These are phyloP conservation scores for Grammomys surdaster DNA, from an alignment of 2,113 vertebrate species.

Conservation along the genomic window DNA sequence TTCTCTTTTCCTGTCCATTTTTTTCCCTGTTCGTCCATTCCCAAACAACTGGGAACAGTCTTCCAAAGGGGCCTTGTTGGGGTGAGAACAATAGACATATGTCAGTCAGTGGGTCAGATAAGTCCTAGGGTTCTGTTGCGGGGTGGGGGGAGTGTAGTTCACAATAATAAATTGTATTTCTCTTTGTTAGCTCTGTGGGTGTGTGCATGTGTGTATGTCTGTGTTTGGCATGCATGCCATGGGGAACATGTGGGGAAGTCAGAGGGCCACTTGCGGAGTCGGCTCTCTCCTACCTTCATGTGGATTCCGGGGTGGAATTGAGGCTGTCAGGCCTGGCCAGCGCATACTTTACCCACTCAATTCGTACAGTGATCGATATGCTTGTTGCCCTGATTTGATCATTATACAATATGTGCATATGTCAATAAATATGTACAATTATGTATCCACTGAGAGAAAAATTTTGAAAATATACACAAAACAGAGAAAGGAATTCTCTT, in stretches of 20 bases:
- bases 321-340: background rate
- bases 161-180: background rate
- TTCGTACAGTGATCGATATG: background rate
- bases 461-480: background rate
- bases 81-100: background rate
- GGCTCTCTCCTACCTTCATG: background rate
- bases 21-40: background rate
- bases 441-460: background rate
- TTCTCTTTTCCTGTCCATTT: background rate
- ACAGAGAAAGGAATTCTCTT: background rate
- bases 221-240: background rate
- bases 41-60: background rate
- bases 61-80: background rate
- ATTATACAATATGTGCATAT: background rate
- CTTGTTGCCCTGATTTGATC: background rate
- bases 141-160: background rate
- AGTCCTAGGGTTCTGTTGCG: background rate
- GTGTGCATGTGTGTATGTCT: background rate
- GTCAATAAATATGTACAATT: background rate
- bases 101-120: background rate
- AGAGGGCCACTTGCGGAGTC: background rate
- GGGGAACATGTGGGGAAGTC: background rate
- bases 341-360: background rate
- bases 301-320: background rate
- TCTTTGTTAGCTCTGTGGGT: background rate